Evolutionary conservation across 1,140 invertebrate genomes (phyloP), one percentile per base, ranked within the genome.

Genomic region (Atopsyche davidsoni): DNA sequence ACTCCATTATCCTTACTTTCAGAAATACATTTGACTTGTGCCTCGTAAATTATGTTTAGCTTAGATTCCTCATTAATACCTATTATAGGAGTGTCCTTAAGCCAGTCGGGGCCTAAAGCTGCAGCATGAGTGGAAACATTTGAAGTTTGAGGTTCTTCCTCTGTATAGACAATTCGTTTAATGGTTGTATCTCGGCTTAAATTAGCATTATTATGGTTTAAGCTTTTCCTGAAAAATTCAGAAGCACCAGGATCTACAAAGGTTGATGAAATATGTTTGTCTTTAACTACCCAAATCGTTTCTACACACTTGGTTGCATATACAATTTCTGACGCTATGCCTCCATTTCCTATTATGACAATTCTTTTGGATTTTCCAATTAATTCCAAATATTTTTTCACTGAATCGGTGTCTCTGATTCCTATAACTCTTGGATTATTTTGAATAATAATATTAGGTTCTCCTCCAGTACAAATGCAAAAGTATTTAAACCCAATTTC

Each of bases 161-260:
- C 76, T n/a, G 76, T 72, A 64, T 84, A 90, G 16, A 82, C 75
- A 66, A 85, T 79, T 55, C 86, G 73, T 64, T 86, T 85, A n/a
- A 78, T 65, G 13, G 76, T 62, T 9, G 61, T 51, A 28, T 55
- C 48, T 46, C 52, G 3, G 22, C 53, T 54, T 69, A n/a, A n/a
- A n/a, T 48, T 13, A 23, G 18, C 17, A 21, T 64, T 4, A 60
- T 53, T 34, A 79, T 34, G 59, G 64, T 64, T 50, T 73, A 56
- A 68, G 64, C 48, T 64, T 60, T 49, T 69, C 60, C 54, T 18
- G 58, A 97, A 93, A 73, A 98, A 98, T 73, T 96, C 80, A 4
- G 92, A 89, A 17, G 94, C 94, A n/a, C 90, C 94, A 14, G 89
- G 82, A 77, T 98, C 96, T 25, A 98, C 80, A 75, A 97, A 99